Evolutionary conservation across 1,140 invertebrate genomes (phyloP).

Genomic region (Drosophila santomea): DNA sequence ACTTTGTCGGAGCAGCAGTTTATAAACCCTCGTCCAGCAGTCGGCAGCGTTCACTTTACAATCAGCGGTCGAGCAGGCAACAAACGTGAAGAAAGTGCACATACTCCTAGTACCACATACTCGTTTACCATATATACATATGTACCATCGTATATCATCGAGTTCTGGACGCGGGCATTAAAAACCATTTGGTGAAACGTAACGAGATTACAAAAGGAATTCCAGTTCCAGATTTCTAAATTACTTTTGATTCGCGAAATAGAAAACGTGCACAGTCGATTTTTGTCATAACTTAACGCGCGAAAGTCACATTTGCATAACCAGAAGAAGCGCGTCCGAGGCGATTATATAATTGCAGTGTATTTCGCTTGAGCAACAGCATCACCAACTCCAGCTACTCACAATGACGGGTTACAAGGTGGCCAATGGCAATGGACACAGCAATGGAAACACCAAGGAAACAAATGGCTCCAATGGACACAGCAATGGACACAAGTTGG

Average conservation of each 20-base stretch:
- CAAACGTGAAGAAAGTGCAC: conserved; percentile 22
- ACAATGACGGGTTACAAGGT: conserved; percentile 70
- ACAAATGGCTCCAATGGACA: conserved; percentile 3
- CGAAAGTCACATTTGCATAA: conserved; percentile 52
- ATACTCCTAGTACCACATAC: not conserved
- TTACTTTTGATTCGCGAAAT: conserved; percentile 40
- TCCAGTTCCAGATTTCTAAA: conserved; percentile 46
- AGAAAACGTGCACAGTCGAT: conserved; percentile 18
- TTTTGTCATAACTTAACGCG: conserved; percentile 37
- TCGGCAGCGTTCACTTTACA: conserved; percentile 53
- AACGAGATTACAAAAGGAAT: conserved; percentile 64
- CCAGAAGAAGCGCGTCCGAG: conserved; percentile 23
- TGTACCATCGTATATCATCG: not conserved
- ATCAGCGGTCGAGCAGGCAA: conserved; percentile 50
- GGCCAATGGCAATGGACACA: conserved; percentile 53
- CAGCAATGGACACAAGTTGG: conserved; percentile 33
- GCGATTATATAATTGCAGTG: conserved; percentile 51
- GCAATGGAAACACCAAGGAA: conserved; percentile 34
- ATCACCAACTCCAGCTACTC: not conserved
- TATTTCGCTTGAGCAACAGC: conserved; percentile 13
- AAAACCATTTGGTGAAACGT: conserved; percentile 21
- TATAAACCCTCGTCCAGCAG: conserved; percentile 46
- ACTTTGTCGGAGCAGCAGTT: conserved; percentile 11
- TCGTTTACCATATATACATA: not conserved
- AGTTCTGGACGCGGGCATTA: conserved; percentile 28